phyloP scores from a whole-genome alignment of 2,888 invertebrate genomes.

The Rutpela maculata region DNA sequence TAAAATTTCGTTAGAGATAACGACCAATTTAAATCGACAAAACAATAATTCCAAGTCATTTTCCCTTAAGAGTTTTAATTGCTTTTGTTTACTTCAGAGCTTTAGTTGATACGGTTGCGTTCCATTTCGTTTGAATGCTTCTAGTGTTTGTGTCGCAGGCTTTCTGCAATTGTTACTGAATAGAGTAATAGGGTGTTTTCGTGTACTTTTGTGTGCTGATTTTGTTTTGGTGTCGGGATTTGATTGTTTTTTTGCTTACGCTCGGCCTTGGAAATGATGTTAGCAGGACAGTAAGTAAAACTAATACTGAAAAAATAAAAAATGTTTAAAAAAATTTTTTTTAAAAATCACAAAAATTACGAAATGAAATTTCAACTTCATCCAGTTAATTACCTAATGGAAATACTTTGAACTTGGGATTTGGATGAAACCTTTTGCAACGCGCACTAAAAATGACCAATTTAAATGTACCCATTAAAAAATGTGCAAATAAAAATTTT shows the following conservation, averaged over 20 bases:
- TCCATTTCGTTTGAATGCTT: background rate
- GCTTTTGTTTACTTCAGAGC: background rate
- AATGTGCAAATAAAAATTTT: too few species aligned
- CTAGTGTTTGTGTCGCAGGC: too few species aligned
- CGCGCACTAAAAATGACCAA: too few species aligned
- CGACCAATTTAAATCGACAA: conserved; percentile 7
- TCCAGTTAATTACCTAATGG: too few species aligned
- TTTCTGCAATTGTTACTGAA: too few species aligned
- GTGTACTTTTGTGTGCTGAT: background rate
- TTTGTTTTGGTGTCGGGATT: background rate
- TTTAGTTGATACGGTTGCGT: background rate
- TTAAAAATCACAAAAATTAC: too few species aligned
- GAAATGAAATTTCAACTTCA: too few species aligned
- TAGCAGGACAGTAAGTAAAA: background rate
- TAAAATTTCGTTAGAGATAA: conserved; percentile 4
- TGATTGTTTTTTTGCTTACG: background rate
- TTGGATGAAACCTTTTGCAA: too few species aligned
- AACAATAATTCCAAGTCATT: background rate
- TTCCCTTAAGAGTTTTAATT: background rate
- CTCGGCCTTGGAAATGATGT: background rate
- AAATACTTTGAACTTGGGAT: too few species aligned
- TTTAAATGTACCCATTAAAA: too few species aligned
- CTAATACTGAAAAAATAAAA: too few species aligned
- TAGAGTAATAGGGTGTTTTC: background rate
- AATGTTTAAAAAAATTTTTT: too few species aligned